Base-by-base conservation (phyloP, 1,140 invertebrate genomes). In the Drosophila guanche region DNA sequence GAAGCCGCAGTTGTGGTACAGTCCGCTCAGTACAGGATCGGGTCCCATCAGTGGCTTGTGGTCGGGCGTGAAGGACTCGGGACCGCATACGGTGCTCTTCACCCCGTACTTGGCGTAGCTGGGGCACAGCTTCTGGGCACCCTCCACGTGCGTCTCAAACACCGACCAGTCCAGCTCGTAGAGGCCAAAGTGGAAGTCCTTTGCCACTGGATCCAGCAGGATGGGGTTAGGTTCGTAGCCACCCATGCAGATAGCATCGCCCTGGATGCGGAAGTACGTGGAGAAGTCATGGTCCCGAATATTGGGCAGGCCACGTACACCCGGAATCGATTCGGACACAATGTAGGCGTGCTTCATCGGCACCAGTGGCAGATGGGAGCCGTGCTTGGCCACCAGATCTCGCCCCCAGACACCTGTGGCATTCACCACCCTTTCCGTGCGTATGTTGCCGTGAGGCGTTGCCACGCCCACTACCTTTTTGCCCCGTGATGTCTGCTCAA, bases 331-430 rank as follows among this genome's bases (percentile, higher is more conserved):
- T 61, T 97, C 96, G 0, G 95, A 96, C 0, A 98, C 94, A 4
- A 98, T 94, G 77, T 98, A 98, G 0, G 97, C 95, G 84, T 98
- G 97, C 89, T 97, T 97, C 94, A 98, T 97, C 0, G 96, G 94
- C 25, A 95, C 92, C 16, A 97, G 70, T 0, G 97, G 97, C 7
- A 97, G 93, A 25, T 94, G 92, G 1, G 96, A 85, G 2, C 95
- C 95, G 16, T 95, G 94, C 91, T 95, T 94, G 63, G 94, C 92
- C 0, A 95, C 94, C 48, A 98, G 92, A 60, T 95, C 93, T 22
- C 94, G 93, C 1, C 96, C 95, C 97, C 97, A 98, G 1, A 93
- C 95, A 37, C 97, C 97, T 76, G 93, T 92, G 27, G 95, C 95
- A 81, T 96, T 96, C 4, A 96, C 93, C 7, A 97, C 91, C 53